Evolutionary conservation across 2,113 vertebrate genomes (phyloP), one percentile per base, ranked within the genome.

Genomic region (Aix galericulata): DNA sequence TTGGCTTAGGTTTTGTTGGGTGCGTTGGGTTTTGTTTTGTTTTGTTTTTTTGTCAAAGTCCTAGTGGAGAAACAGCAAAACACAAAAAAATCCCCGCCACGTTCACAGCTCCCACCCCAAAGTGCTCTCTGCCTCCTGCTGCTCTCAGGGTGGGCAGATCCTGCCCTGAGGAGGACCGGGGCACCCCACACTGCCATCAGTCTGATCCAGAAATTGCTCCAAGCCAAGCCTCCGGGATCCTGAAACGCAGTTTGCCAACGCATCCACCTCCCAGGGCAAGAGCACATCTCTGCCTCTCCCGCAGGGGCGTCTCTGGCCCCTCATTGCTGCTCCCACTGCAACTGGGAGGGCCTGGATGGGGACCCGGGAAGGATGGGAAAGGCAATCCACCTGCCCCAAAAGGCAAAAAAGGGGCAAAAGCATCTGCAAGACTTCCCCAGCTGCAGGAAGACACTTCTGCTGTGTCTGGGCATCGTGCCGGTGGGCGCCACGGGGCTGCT

Each of bases 361-460:
- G 25, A 60, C 17, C 13, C 31, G 68, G 4, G 78, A 78, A 74
- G 48, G 16, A 60, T 17, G 22, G 42, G 69, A 91, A 81, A 87
- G 84, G 32, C 16, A 80, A 80, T 0, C 0, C 13, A 62, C n/a
- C 13, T 25, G 8, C 9, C 5, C 4, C 10, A 62, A 71, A n/a
- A 62, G 27, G 27, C 11, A 87, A 7, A 6, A 77, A 67, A 81
- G 26, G 9, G 8, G 6, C 23, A 85, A 82, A 72, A 18, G 31
- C 62, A 75, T 18, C n/a, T 58, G 27, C 56, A 74, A 34, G 25
- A 66, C 36, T 56, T 36, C 27, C 86, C 71, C 31, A 79, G 32
- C 34, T 66, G 44, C 44, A 66, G 53, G 16, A 91, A 36, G 18
- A 63, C 17, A 36, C 20, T 62, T n/a, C 46, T 62, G 16, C 18